Evolutionary conservation across 1,140 invertebrate species (phyloP).

Genomic region (Cardiocondyla obscurior): DNA sequence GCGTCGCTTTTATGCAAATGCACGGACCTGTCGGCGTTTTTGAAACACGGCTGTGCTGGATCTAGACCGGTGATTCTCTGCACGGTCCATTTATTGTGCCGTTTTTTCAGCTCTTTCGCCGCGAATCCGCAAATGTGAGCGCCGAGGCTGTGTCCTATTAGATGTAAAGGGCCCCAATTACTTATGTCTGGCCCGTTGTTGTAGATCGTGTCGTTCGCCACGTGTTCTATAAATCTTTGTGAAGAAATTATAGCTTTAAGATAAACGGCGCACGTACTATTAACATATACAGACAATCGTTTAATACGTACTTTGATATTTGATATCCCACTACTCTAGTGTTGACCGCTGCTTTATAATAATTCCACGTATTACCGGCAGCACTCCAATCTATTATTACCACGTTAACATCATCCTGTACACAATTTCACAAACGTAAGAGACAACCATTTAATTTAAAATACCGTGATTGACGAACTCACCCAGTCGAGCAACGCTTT

Average conservation of each 20-base stretch:
- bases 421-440: not conserved
- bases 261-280: not conserved
- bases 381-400: slow-evolving; percentile 86
- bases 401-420: slow-evolving; percentile 85
- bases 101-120: slow-evolving; percentile 83
- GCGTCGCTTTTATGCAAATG: slow-evolving; percentile 86
- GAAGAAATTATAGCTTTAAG: not conserved
- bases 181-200: not conserved
- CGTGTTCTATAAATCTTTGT: slow-evolving; percentile 70
- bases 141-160: slow-evolving; percentile 87
- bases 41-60: slow-evolving; percentile 87
- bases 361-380: slow-evolving; percentile 86
- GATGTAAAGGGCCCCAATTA: slow-evolving; percentile 81
- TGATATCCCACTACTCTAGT: slow-evolving; percentile 84
- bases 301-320: slow-evolving; percentile 83
- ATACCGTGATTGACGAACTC: slow-evolving; percentile 20
- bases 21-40: slow-evolving; percentile 79
- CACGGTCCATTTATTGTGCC: slow-evolving; percentile 70
- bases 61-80: slow-evolving; percentile 85
- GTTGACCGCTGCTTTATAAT: slow-evolving; percentile 85
- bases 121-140: slow-evolving; percentile 86
- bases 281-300: too few species aligned
- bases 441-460: not conserved
- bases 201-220: slow-evolving; percentile 65
- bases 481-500: slow-evolving; percentile 84